These are phyloP conservation scores for Hypanus sabinus DNA, from an alignment of 2,113 vertebrate species.

Conservation along the genomic window DNA sequence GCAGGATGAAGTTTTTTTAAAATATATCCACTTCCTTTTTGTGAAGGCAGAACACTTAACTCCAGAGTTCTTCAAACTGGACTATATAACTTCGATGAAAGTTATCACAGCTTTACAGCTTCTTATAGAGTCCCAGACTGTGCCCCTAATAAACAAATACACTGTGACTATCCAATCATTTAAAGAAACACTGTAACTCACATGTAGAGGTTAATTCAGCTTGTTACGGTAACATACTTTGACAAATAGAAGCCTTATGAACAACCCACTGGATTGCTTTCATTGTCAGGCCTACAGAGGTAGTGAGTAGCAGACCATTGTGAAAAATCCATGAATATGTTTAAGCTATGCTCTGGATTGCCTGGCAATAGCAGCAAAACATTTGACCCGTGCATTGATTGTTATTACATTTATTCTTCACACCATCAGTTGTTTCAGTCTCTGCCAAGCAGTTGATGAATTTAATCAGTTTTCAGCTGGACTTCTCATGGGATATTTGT, in stretches of 20 bases:
- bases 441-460: constrained; percentile 7
- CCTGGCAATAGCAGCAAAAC: constrained; percentile 11
- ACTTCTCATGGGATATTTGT: neutral
- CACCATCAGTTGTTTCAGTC: constrained; percentile 8
- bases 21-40: neutral
- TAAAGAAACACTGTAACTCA: constrained; percentile 10
- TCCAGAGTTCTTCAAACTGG: neutral
- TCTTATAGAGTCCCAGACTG: neutral
- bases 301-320: constrained; percentile 30
- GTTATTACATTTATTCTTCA: constrained; percentile 33
- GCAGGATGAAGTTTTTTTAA: neutral
- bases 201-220: constrained; percentile 21
- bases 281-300: constrained; percentile 22
- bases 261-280: constrained; percentile 19
- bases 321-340: constrained; percentile 35
- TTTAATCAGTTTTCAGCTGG: constrained; percentile 30
- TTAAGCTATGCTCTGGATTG: constrained; percentile 32
- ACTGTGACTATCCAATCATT: constrained; percentile 2
- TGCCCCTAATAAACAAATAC: neutral
- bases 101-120: neutral
- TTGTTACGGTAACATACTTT: neutral
- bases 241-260: constrained; percentile 26
- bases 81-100: neutral
- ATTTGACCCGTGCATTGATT: constrained; percentile 22
- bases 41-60: neutral